Evolutionary conservation across 2,113 vertebrate genomes (phyloP).

Genomic region (Phodopus roborovskii): DNA sequence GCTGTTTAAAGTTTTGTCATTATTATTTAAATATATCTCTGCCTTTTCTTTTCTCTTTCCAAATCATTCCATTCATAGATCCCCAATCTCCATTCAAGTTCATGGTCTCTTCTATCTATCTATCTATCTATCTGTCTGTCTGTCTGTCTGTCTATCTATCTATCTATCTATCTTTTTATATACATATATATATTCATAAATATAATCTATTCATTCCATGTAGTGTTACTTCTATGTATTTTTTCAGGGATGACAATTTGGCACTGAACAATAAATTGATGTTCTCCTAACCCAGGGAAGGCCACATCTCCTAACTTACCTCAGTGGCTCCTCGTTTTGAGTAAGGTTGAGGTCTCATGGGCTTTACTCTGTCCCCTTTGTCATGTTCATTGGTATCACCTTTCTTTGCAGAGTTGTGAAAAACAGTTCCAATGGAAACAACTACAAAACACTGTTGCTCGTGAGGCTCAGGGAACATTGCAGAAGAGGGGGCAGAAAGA

Average conservation of each 20-base stretch:
- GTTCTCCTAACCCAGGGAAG: no score
- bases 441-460: neutral
- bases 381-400: neutral
- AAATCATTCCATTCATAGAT: neutral
- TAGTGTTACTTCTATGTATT: neutral
- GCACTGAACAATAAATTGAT: neutral
- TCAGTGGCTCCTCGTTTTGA: neutral
- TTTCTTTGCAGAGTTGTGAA: neutral
- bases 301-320: neutral
- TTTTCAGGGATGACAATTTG: neutral
- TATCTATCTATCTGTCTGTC: no score
- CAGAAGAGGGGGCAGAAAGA: neutral
- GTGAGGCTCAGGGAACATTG: neutral
- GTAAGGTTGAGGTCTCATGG: neutral
- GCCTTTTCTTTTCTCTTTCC: neutral
- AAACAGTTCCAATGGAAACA: neutral
- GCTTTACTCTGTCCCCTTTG: neutral
- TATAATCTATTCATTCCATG: neutral
- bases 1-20: neutral
- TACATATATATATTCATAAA: no score
- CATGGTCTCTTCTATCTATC: neutral
- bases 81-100: neutral
- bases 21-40: neutral
- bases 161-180: no score
- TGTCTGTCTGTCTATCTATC: no score